These are phyloP conservation scores for Corythoichthys haematopterus DNA, from an alignment of 2,113 vertebrate genomes.

Conservation along the genomic window DNA sequence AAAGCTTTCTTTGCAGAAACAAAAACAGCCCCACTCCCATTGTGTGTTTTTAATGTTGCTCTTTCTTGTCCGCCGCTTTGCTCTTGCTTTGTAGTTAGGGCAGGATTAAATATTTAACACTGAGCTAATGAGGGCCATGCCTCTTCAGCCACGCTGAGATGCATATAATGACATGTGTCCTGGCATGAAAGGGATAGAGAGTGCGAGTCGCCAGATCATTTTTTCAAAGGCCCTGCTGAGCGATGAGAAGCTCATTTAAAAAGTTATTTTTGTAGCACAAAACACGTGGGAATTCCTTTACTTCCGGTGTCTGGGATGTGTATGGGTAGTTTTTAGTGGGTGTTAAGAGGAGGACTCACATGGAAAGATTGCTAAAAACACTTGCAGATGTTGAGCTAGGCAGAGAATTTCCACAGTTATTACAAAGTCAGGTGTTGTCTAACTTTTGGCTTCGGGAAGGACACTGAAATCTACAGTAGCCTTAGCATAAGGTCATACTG, in stretches of 20 bases:
- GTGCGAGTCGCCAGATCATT: slow-evolving; percentile 22
- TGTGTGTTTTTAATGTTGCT: slow-evolving; percentile 8
- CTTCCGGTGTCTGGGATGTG: slow-evolving; percentile 4
- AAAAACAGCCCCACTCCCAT: not conserved
- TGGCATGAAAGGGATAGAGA: slow-evolving; percentile 25
- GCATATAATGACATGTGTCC: slow-evolving; percentile 11
- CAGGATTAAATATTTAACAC: slow-evolving; percentile 53
- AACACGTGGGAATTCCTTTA: slow-evolving; percentile 8
- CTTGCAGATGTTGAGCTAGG: not conserved
- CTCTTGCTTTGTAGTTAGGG: slow-evolving; percentile 32
- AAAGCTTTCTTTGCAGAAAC: not conserved
- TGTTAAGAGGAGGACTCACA: not conserved
- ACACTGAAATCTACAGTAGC: not conserved
- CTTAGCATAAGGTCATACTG: no score
- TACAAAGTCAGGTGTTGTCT: not conserved
- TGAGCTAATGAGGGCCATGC: slow-evolving; percentile 30
- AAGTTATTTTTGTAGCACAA: slow-evolving; percentile 8
- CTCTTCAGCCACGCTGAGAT: slow-evolving; percentile 27
- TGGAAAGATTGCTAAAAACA: not conserved
- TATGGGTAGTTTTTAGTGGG: not conserved
- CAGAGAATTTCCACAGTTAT: not conserved
- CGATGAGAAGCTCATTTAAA: slow-evolving; percentile 20
- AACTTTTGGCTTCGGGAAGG: not conserved
- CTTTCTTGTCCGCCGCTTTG: slow-evolving; percentile 19
- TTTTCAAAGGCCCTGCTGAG: slow-evolving; percentile 14